Conservation (phyloP, 2,113 vertebrate species). For the Phylloscopus trochilus region DNA sequence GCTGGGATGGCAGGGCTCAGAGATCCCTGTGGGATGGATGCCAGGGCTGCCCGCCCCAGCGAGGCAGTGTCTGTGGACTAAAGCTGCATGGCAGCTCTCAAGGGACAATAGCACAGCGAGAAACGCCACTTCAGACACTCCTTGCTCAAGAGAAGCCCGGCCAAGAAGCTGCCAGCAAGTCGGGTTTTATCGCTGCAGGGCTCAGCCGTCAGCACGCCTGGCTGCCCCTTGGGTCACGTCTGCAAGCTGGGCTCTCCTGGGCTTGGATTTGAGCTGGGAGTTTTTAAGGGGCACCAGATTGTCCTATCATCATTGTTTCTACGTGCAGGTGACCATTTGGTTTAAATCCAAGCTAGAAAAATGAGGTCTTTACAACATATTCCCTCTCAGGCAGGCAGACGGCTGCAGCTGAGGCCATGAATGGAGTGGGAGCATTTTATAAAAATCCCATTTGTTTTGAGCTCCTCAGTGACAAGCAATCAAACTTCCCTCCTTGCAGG, state of each 20-base stretch:
- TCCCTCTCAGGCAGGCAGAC: accelerated
- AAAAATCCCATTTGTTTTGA: neutral
- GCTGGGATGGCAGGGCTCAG: neutral
- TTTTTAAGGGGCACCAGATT: neutral
- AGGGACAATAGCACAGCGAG: neutral
- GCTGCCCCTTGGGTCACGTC: neutral
- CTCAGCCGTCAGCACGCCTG: neutral
- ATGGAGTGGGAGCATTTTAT: neutral
- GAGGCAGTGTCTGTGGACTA: accelerated
- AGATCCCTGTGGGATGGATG: neutral
- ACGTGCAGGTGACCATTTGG: neutral
- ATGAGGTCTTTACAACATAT: accelerated
- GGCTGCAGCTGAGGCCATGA: neutral
- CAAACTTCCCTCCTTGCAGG: neutral
- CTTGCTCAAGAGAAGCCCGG: neutral
- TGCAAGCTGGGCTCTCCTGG: accelerated
- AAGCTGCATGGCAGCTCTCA: neutral
- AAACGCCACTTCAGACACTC: neutral
- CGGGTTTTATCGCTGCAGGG: neutral
- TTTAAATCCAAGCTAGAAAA: neutral
- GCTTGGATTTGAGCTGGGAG: neutral
- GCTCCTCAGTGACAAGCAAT: neutral
- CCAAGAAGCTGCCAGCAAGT: neutral
- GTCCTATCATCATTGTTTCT: neutral
- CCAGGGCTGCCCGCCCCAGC: neutral